Evolutionary conservation across 2,888 invertebrate species (phyloP), one percentile per base, ranked within the genome.

Genomic region (Lamellibrachia columna): DNA sequence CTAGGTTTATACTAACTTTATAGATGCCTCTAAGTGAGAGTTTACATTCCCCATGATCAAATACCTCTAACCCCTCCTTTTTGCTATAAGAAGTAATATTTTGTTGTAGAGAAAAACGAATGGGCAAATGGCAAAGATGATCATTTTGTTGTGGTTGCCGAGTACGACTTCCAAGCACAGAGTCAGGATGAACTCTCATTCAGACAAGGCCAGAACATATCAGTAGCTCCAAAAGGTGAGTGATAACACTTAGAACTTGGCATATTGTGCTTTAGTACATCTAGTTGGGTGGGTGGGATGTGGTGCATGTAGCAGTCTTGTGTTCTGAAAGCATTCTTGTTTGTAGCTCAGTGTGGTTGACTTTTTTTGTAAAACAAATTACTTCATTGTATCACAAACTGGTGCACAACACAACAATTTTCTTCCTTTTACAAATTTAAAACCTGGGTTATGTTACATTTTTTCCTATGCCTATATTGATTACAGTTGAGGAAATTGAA

Each of bases 131-230:
- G 97, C 53, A 95, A 96, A 60, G 96, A 96, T 6, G 97, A 97
- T 90, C 97, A 97, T 95, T 97, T 97, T 95, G 95, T 96, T 9
- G 97, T 96, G 9, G 94, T 95, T 92, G 98, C 98, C 3, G 97
- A 98, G 28, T 98, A 98, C 96, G 98, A 98, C 95, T 99, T 98
- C 97, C 97, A 97, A 92, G 98, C 98, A 0, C 95, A 95, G 90
- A 97, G 97, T 22, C 97, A 97, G 0, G 97, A 98, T 93, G 99
- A 99, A 96, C 96, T 99, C 58, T 97, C 97, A 94, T 97, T 99
- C 95, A 97, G 97, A 94, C 97, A 97, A 92, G 98, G 98, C 94
- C 98, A 99, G 95, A 97, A 97, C 75, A 96, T 99, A 7, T 97
- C 97, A 93, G 97, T 99, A 11, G 99, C 99, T 0, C 99, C 99